Conservation (phyloP, 2,888 invertebrate genomes). For the Epistrophe eligans region DNA sequence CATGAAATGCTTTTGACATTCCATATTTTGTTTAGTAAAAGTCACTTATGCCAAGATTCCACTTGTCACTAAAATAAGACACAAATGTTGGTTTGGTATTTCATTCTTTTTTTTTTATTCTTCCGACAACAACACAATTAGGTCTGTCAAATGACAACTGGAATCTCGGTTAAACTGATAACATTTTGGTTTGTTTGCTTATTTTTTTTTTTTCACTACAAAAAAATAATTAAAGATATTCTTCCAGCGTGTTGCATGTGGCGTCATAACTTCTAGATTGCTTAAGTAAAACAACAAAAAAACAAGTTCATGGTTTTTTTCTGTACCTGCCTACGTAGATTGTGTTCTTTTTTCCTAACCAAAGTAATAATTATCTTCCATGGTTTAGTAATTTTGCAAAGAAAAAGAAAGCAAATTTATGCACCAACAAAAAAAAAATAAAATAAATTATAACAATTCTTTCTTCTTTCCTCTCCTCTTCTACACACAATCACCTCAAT, state of each 20-base stretch:
- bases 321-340: background rate
- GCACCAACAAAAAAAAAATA: background rate
- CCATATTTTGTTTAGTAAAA: background rate
- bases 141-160: background rate
- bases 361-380: slow-evolving; percentile 20
- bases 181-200: slow-evolving; percentile 22
- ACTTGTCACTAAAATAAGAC: background rate
- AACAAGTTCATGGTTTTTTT: background rate
- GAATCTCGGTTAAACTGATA: slow-evolving; percentile 1
- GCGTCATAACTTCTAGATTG: background rate
- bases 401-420: slow-evolving; percentile 15
- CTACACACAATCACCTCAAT: background rate
- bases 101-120: background rate
- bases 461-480: slow-evolving; percentile 46
- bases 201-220: background rate
- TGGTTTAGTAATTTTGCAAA: slow-evolving; percentile 48
- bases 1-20: background rate
- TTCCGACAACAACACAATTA: background rate
- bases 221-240: background rate
- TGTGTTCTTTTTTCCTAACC: slow-evolving; percentile 17
- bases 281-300: background rate
- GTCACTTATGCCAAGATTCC: background rate
- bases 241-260: background rate
- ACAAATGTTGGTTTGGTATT: background rate
- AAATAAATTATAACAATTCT: slow-evolving; percentile 39